phyloP scores from a whole-genome alignment of 1,140 invertebrate genomes.

The Cataglyphis hispanica region DNA sequence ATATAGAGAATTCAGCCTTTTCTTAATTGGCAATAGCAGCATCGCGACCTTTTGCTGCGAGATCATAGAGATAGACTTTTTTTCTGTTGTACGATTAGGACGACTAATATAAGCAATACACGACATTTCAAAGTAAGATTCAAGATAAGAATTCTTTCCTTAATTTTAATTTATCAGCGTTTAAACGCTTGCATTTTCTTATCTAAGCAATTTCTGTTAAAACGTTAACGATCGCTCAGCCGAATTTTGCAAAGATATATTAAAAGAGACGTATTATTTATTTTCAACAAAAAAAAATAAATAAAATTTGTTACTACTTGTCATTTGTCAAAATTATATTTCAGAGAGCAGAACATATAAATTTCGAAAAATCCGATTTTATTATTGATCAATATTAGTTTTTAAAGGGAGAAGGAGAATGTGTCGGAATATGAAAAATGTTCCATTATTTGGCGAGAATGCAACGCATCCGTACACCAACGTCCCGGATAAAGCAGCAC shows the following conservation, averaged over 20 bases:
- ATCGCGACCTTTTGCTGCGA: background rate
- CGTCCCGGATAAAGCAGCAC: background rate
- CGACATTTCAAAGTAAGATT: constrained; percentile 7
- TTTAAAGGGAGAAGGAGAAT: background rate
- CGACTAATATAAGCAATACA: background rate
- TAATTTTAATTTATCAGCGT: background rate
- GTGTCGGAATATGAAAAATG: constrained; percentile 4
- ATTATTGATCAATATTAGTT: constrained; percentile 17
- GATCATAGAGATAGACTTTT: background rate
- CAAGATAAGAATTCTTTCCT: background rate
- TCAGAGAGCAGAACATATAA: background rate
- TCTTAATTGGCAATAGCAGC: background rate
- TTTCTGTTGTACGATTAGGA: background rate
- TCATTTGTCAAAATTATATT: background rate
- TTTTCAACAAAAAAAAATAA: background rate
- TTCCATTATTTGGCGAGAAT: constrained; percentile 18
- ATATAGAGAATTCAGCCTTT: background rate
- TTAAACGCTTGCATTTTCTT: background rate
- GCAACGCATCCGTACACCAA: constrained; percentile 4
- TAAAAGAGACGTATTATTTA: background rate
- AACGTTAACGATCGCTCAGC: background rate
- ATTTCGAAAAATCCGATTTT: background rate
- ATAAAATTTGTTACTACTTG: background rate
- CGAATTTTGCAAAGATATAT: background rate
- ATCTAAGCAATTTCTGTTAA: background rate